These are phyloP conservation scores for Troides helena DNA, from an alignment of 2,888 invertebrate genomes.

Conservation along the genomic window DNA sequence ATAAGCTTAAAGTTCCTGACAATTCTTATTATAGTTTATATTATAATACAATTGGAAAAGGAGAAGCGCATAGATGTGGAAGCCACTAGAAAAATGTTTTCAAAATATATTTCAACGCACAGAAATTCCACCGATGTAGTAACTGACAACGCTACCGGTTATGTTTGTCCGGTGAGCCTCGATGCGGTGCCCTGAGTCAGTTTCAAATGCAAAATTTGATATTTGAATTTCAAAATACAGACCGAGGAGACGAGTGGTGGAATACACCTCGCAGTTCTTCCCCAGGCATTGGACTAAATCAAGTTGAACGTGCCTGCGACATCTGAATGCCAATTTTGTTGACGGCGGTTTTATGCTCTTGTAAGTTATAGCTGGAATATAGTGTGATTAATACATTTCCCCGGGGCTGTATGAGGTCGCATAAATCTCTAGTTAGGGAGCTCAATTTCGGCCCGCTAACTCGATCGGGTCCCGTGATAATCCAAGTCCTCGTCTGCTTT, in stretches of 20 bases:
- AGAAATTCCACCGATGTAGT: neutral
- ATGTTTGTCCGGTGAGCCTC: constrained; percentile 49
- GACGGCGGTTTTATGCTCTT: constrained; percentile 35
- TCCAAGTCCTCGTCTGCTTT: constrained; percentile 18
- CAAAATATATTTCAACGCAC: neutral
- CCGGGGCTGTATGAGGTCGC: constrained; percentile 16
- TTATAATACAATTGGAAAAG: neutral
- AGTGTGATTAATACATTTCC: constrained; percentile 29
- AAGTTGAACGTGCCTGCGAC: constrained; percentile 54
- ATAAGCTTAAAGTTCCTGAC: neutral
- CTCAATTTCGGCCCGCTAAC: constrained; percentile 27
- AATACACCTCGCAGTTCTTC: constrained; percentile 64
- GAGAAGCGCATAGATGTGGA: neutral
- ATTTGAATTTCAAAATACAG: constrained; percentile 77
- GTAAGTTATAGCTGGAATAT: constrained; percentile 13
- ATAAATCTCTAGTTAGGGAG: constrained; percentile 29
- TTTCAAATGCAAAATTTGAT: constrained; percentile 73
- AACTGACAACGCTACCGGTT: constrained; percentile 31
- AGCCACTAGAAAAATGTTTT: neutral
- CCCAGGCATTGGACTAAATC: constrained; percentile 61
- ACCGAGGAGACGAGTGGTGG: constrained; percentile 54
- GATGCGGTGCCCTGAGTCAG: constrained; percentile 57
- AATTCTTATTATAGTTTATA: neutral
- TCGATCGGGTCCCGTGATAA: constrained; percentile 29
- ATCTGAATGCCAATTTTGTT: constrained; percentile 64